Evolutionary conservation across 1,140 invertebrate species (phyloP).

Genomic region (Chrysopa pallens): DNA sequence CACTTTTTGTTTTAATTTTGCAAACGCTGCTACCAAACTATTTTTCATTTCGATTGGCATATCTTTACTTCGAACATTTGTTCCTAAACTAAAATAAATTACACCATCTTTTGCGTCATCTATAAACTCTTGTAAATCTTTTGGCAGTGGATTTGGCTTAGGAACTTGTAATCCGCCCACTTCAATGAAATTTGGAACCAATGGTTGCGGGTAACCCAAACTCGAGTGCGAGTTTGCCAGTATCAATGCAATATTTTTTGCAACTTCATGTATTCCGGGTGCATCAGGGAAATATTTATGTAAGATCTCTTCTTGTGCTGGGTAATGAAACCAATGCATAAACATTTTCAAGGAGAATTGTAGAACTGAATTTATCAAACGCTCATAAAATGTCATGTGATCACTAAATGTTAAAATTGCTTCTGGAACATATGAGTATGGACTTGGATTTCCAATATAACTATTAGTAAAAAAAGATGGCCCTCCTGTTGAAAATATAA

Average conservation of each 20-base stretch:
- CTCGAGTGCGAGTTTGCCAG: constrained; percentile 16
- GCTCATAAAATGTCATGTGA: constrained; percentile 21
- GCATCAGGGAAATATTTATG: background rate
- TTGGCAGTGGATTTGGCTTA: constrained; percentile 4
- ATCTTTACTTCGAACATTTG: constrained; percentile 32
- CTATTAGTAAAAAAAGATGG: background rate
- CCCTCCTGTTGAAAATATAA: background rate
- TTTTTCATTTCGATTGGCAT: constrained; percentile 21
- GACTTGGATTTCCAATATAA: constrained; percentile 14
- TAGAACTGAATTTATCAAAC: constrained; percentile 8
- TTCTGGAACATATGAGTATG: constrained; percentile 14
- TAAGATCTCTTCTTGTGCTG: background rate
- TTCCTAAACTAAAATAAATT: constrained; percentile 41
- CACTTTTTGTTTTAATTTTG: constrained; percentile 26
- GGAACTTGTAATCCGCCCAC: constrained; percentile 1
- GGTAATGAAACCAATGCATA: background rate
- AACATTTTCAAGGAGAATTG: too few relatives aligned
- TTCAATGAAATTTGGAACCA: constrained; percentile 6
- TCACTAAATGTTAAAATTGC: constrained; percentile 10
- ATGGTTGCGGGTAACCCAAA: constrained; percentile 10
- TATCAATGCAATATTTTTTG: background rate
- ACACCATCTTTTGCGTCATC: constrained; percentile 29
- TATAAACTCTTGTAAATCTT: constrained; percentile 30
- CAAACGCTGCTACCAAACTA: constrained; percentile 23
- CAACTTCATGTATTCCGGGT: background rate